Evolutionary conservation across 2,113 vertebrate species (phyloP).

Genomic region (Mormoops blainvillei): DNA sequence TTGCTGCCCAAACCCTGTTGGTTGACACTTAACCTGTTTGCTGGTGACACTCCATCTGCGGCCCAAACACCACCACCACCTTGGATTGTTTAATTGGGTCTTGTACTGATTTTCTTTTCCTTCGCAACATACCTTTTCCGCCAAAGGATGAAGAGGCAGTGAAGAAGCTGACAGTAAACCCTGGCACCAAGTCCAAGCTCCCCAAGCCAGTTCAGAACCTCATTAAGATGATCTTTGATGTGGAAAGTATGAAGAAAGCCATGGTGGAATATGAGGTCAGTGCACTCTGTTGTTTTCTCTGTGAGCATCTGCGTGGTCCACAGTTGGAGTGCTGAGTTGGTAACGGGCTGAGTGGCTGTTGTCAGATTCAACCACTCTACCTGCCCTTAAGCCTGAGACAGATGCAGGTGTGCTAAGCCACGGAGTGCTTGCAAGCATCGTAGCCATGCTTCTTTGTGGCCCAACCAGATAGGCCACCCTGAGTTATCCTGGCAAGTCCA

Average conservation of each 20-base stretch:
- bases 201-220: conserved; percentile 92
- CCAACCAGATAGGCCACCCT: neutral
- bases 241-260: conserved; percentile 99
- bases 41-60: neutral
- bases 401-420: neutral
- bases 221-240: conserved; percentile 96
- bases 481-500: neutral
- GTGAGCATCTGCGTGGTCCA: neutral
- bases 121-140: neutral
- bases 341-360: accelerated
- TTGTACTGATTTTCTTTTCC: neutral
- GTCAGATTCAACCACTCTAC: accelerated
- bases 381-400: neutral
- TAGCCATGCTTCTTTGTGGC: neutral
- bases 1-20: neutral
- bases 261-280: conserved; percentile 98
- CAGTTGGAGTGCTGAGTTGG: neutral
- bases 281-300: neutral
- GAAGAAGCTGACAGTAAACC: conserved; percentile 88
- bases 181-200: conserved; percentile 92
- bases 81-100: conserved; percentile 4
- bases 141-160: conserved; percentile 95
- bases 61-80: neutral
- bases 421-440: accelerated
- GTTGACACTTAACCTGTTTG: neutral